phyloP scores from a whole-genome alignment of 1,140 invertebrate species.

The Drosophila obscura region DNA sequence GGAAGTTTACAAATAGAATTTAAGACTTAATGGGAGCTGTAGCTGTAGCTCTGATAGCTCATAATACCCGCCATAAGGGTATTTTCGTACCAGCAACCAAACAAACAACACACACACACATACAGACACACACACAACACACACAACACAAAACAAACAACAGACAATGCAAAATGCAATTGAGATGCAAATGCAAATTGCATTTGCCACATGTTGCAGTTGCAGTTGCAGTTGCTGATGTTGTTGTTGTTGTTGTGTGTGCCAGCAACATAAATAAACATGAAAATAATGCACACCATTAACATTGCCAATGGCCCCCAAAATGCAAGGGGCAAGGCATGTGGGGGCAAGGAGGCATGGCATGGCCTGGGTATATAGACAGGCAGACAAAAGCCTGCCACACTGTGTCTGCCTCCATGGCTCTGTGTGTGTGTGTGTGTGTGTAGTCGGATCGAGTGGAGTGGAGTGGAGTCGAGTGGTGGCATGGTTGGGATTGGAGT shows the following conservation, averaged over 20 bases:
- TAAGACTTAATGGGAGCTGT: too few relatives aligned
- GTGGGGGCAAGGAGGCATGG: conserved; percentile 3
- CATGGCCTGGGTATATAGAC: conserved; percentile 40
- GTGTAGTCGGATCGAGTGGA: background rate
- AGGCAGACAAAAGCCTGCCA: conserved; percentile 42
- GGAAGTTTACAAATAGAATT: too few relatives aligned
- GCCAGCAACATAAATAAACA: conserved; percentile 77
- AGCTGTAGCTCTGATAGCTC: too few relatives aligned
- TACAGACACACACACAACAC: conserved; percentile 12
- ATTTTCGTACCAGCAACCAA: conserved; percentile 4
- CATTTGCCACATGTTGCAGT: conserved; percentile 67
- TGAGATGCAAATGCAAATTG: conserved; percentile 80
- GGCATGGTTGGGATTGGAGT: conserved; percentile 28
- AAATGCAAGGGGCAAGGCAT: conserved; percentile 50
- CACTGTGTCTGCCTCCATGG: background rate
- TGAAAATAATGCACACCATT: conserved; percentile 80
- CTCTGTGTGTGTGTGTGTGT: conserved; percentile 2
- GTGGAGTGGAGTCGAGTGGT: conserved; percentile 8
- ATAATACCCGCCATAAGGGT: too few relatives aligned
- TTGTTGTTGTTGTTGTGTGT: conserved; percentile 29
- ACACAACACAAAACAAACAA: conserved; percentile 61
- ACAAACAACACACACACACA: conserved; percentile 8
- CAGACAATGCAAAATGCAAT: conserved; percentile 76
- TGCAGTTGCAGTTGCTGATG: conserved; percentile 13
- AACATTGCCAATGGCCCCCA: conserved; percentile 79